These are phyloP conservation scores for Sebastes elongatus DNA, from an alignment of 2,797 vertebrate genomes.

Conservation along the genomic window DNA sequence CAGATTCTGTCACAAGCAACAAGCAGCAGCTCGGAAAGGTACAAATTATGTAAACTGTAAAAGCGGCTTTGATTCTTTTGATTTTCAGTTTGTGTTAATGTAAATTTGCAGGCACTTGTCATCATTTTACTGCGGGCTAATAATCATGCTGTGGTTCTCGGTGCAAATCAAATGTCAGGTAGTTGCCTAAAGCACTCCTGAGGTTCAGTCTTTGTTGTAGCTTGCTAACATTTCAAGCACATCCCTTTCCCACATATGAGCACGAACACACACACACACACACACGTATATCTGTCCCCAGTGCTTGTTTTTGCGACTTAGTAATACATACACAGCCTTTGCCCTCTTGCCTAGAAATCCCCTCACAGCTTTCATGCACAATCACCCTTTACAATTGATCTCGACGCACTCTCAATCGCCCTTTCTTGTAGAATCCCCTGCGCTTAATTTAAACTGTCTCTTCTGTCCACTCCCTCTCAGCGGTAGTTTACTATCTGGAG, in stretches of 20 bases:
- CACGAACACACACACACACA: not conserved
- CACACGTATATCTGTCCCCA: not conserved
- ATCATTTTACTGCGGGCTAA: not conserved
- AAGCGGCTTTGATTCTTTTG: slow-evolving; percentile 21
- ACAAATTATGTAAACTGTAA: slow-evolving; percentile 19
- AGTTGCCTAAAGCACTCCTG: not conserved
- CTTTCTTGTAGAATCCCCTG: slow-evolving; percentile 62
- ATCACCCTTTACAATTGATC: slow-evolving; percentile 58
- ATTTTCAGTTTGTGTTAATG: not conserved
- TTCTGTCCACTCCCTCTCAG: slow-evolving; percentile 53
- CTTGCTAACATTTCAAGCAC: slow-evolving; percentile 11
- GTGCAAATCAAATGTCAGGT: slow-evolving; percentile 13
- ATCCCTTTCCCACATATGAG: not conserved
- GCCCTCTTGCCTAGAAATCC: slow-evolving; percentile 44
- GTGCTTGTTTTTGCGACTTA: slow-evolving; percentile 9
- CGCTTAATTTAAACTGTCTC: slow-evolving; percentile 72
- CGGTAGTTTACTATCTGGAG: slow-evolving; percentile 60
- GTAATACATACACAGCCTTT: slow-evolving; percentile 34
- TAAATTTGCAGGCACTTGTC: not conserved
- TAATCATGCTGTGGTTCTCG: not conserved
- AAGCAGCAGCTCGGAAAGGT: not conserved
- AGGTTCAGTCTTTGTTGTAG: not conserved
- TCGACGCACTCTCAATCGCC: slow-evolving; percentile 45
- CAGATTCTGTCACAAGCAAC: slow-evolving; percentile 23
- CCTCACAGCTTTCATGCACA: slow-evolving; percentile 47